phyloP scores from a whole-genome alignment of 2,113 vertebrate genomes.

The Haemorhous mexicanus region DNA sequence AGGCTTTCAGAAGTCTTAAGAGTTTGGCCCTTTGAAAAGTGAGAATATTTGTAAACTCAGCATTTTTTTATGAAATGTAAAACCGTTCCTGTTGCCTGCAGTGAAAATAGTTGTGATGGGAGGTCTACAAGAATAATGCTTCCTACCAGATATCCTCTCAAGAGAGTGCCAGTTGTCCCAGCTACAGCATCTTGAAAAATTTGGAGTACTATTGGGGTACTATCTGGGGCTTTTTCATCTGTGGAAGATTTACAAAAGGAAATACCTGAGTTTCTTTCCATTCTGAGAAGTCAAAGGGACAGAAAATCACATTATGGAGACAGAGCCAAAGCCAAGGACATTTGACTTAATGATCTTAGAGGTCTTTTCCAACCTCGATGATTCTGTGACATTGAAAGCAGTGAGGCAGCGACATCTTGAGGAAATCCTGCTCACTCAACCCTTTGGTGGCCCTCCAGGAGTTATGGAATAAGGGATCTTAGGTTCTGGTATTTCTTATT shows the following conservation, averaged over 20 bases:
- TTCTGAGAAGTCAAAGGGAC: not conserved
- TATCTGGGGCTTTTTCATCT: fast-evolving
- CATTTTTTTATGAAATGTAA: not conserved
- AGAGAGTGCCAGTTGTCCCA: not conserved
- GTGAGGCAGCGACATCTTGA: constrained; percentile 37
- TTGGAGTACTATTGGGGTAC: fast-evolving
- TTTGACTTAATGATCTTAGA: too few species aligned
- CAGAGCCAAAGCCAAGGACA: not conserved
- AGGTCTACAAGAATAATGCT: not conserved
- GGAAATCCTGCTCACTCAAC: not conserved
- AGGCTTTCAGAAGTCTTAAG: not conserved
- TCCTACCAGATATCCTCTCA: not conserved
- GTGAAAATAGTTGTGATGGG: not conserved
- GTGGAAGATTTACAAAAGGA: not conserved
- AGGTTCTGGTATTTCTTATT: not conserved
- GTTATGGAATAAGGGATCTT: fast-evolving
- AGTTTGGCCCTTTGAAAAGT: not conserved
- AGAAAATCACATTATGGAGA: not conserved
- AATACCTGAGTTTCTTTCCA: not conserved
- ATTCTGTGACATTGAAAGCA: not conserved
- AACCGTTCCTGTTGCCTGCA: not conserved
- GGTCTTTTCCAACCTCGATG: not conserved
- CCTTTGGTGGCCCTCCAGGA: not conserved
- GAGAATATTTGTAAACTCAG: not conserved
- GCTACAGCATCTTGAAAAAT: not conserved